Evolutionary conservation across 2,888 invertebrate species (phyloP).

Genomic region (Acronicta psi): DNA sequence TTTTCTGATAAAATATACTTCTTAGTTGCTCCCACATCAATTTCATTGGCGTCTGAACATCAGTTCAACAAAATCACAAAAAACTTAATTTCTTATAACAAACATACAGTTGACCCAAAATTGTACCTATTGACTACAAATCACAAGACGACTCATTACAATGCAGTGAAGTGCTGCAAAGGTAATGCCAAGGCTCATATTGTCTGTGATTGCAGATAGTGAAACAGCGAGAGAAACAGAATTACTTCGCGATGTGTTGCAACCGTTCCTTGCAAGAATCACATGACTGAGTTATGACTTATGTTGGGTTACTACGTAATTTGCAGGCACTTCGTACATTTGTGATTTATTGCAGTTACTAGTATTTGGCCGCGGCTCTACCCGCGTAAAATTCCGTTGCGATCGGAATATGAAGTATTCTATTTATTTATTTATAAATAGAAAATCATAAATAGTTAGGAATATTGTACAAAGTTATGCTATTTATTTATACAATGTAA

Average conservation of each 20-base stretch:
- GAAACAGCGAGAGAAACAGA: slow-evolving; percentile 9
- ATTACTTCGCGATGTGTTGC: slow-evolving; percentile 33
- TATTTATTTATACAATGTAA: no score
- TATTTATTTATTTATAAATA: no score
- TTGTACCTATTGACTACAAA: not conserved
- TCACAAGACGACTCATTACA: slow-evolving; percentile 11
- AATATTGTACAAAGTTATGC: no score
- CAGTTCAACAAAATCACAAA: no score
- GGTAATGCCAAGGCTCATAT: slow-evolving; percentile 49
- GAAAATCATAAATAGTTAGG: no score
- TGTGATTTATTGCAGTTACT: not conserved
- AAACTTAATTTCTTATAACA: not conserved
- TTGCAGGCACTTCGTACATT: slow-evolving; percentile 39
- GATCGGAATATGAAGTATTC: no score
- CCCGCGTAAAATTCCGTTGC: no score
- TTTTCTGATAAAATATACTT: no score
- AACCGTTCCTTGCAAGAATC: slow-evolving; percentile 16
- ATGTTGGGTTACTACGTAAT: slow-evolving; percentile 27
- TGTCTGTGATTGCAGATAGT: slow-evolving; percentile 32
- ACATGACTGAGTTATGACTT: slow-evolving; percentile 36
- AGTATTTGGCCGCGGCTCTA: no score
- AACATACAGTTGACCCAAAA: slow-evolving; percentile 1
- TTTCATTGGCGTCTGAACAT: no score
- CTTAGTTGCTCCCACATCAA: no score
- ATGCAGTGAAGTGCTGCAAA: slow-evolving; percentile 18